These are phyloP conservation scores for Ramphastos sulfuratus DNA, from an alignment of 2,113 vertebrate genomes.

Conservation along the genomic window DNA sequence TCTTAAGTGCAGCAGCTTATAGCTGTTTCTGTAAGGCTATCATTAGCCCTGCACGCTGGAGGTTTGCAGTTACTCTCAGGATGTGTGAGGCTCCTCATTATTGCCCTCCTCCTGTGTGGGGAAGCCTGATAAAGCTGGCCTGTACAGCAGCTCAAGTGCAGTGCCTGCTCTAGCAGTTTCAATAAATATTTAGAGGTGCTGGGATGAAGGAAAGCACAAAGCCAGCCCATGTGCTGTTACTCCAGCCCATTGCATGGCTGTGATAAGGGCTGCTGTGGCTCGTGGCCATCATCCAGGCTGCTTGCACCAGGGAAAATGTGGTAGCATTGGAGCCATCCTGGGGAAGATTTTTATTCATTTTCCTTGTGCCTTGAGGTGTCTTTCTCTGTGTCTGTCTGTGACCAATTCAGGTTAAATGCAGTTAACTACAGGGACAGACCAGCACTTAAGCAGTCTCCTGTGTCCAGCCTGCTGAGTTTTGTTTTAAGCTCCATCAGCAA, in stretches of 20 bases:
- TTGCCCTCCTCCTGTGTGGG: not conserved
- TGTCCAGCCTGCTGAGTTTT: not conserved
- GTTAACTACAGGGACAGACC: not conserved
- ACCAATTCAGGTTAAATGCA: not conserved
- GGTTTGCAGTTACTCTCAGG: not conserved
- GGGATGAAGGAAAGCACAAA: not conserved
- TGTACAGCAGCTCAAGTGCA: not conserved
- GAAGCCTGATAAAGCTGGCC: not conserved
- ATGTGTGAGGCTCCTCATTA: not conserved
- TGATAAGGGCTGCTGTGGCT: not conserved
- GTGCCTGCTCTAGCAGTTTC: not conserved
- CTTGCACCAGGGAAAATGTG: not conserved
- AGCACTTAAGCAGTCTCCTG: not conserved
- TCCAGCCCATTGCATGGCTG: slow-evolving; percentile 1
- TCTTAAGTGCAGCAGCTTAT: not conserved
- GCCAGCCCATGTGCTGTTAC: not conserved
- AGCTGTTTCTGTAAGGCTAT: not conserved
- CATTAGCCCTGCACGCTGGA: not conserved
- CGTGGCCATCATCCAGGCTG: not conserved
- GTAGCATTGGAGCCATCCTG: not conserved
- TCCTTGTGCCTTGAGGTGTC: not conserved
- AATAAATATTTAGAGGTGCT: slow-evolving; percentile 9
- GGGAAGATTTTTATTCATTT: not conserved
- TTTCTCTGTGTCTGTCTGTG: not conserved
- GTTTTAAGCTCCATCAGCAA: not conserved